These are phyloP conservation scores for Fulmarus glacialis DNA, from an alignment of 2,113 vertebrate genomes.

Conservation along the genomic window DNA sequence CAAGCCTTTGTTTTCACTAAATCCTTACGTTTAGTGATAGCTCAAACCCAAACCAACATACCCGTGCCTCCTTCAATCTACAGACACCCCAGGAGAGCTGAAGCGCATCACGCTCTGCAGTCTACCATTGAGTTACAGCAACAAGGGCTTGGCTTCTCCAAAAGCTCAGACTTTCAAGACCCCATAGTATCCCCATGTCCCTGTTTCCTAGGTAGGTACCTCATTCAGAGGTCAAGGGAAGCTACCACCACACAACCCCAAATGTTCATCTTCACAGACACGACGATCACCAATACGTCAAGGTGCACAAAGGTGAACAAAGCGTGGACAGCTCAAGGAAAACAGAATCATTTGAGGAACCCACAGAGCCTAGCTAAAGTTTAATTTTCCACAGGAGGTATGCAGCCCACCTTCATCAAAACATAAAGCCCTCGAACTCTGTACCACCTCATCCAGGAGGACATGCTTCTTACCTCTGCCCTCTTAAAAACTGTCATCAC, in stretches of 20 bases:
- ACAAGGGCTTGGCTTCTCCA: background rate
- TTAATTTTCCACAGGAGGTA: background rate
- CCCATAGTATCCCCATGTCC: background rate
- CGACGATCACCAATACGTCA: accelerated
- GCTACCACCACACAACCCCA: background rate
- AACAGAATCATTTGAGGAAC: background rate
- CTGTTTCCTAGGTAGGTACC: background rate
- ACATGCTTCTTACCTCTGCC: background rate
- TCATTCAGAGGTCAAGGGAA: background rate
- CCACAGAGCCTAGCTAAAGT: background rate
- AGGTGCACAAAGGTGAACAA: background rate
- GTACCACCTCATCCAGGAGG: background rate
- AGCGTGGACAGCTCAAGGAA: background rate
- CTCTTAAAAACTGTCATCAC: background rate
- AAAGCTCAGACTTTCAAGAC: background rate
- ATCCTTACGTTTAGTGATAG: background rate
- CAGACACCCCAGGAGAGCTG: background rate
- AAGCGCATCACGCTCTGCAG: background rate
- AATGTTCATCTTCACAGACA: background rate
- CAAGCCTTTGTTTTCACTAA: background rate
- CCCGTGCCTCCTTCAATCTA: background rate
- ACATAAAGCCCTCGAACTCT: background rate
- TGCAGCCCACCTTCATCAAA: background rate
- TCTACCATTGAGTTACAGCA: background rate
- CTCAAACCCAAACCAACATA: background rate